Conservation (phyloP, 2,113 vertebrate genomes). For the Dolichotis patagonum region DNA sequence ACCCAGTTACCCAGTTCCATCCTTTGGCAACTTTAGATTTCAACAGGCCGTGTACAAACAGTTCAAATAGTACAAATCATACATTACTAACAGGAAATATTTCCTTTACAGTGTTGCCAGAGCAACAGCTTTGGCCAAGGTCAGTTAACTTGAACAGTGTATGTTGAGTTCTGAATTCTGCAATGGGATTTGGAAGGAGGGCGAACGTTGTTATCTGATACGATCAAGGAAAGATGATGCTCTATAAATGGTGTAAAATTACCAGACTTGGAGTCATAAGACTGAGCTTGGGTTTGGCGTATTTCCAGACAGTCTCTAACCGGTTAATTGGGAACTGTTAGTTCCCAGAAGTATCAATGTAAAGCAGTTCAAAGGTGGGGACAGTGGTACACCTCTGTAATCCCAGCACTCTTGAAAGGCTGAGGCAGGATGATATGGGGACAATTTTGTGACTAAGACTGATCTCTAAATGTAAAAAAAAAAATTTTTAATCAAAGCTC, state of each 20-base stretch:
- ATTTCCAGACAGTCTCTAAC: background rate
- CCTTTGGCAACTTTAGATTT: too few species aligned
- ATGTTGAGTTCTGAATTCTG: background rate
- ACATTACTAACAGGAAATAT: too few species aligned
- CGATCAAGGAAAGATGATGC: background rate
- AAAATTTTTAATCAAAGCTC: background rate
- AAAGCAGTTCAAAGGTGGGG: background rate
- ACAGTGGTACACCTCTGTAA: background rate
- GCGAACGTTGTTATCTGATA: rapidly evolving
- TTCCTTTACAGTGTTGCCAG: too few species aligned
- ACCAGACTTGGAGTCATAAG: background rate
- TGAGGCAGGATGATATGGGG: background rate
- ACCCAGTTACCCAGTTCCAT: too few species aligned
- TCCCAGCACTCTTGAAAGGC: background rate
- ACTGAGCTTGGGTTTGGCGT: background rate
- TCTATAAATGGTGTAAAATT: background rate
- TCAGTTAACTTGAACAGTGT: background rate
- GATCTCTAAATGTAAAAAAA: background rate
- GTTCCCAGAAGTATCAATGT: background rate
- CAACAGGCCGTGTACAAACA: too few species aligned
- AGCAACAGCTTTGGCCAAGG: background rate
- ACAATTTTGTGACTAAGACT: background rate
- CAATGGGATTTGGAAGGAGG: background rate
- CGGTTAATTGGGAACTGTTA: background rate
- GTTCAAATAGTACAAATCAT: too few species aligned